Conservation (phyloP, 30 jellyfish, hydroid and myxozoan genomes). For the Pseudorhiza aurosa region DNA sequence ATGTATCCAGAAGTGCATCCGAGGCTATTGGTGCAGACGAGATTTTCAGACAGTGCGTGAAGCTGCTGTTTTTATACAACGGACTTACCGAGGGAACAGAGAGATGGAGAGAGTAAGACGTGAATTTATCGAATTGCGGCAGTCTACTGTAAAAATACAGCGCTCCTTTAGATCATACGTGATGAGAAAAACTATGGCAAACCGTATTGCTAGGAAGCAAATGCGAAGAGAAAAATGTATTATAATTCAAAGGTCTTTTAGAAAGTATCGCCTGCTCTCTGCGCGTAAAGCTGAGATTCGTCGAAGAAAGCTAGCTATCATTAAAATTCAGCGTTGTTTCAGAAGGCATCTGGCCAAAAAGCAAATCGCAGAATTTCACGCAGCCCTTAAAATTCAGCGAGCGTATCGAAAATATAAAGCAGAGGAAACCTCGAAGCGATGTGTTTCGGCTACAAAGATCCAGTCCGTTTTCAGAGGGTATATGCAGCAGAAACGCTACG, state of each 20-base stretch:
- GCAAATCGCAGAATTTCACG: constrained; percentile 2
- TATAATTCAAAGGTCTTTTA: background rate
- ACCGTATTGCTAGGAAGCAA: background rate
- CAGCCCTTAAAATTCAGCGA: constrained; percentile 28
- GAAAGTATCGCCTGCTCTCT: background rate
- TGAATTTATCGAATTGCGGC: background rate
- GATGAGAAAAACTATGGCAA: background rate
- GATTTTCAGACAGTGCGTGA: background rate
- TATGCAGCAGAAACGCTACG: background rate
- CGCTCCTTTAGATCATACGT: constrained; percentile 8
- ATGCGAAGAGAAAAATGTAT: background rate
- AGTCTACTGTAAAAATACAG: constrained; percentile 50
- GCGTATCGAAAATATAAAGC: background rate
- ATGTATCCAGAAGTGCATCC: constrained; percentile 57
- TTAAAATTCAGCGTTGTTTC: constrained; percentile 9
- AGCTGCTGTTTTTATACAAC: constrained; percentile 40
- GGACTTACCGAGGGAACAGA: constrained; percentile 4
- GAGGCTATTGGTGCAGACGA: constrained; percentile 76
- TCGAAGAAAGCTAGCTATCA: background rate
- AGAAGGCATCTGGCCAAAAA: constrained; percentile 35
- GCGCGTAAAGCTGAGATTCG: background rate
- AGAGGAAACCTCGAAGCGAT: background rate
- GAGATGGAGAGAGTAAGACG: background rate
- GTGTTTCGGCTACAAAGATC: constrained; percentile 14
- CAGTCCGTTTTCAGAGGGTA: constrained; percentile 41